These are phyloP conservation scores for Eristalinus aeneus DNA, from an alignment of 2,888 invertebrate species.

Conservation along the genomic window DNA sequence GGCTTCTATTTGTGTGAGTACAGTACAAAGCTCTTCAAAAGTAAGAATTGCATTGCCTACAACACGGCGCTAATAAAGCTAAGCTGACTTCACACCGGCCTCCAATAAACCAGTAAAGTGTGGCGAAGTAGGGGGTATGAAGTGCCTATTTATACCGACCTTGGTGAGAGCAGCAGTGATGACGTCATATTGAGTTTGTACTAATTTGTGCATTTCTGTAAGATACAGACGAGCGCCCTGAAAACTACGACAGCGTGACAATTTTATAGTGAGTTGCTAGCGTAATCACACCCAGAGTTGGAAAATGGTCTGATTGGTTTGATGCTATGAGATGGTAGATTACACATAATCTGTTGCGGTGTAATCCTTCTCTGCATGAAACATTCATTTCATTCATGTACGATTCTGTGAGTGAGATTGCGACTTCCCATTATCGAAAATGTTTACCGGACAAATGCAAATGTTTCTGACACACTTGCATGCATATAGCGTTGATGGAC, in stretches of 20 bases:
- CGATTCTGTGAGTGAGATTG: slow-evolving; percentile 28
- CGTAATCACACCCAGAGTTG: no score
- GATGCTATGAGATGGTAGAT: no score
- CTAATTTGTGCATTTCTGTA: slow-evolving; percentile 43
- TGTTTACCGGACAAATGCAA: slow-evolving; percentile 24
- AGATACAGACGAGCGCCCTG: slow-evolving; percentile 43
- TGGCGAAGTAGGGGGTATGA: slow-evolving; percentile 49
- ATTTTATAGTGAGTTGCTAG: no score
- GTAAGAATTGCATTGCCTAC: slow-evolving; percentile 7
- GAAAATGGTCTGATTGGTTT: no score
- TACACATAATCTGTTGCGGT: slow-evolving; percentile 36
- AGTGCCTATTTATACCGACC: slow-evolving; percentile 59
- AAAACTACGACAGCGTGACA: no score
- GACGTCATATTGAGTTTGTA: slow-evolving; percentile 34
- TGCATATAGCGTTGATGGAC: slow-evolving; percentile 36
- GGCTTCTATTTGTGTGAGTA: slow-evolving; percentile 46
- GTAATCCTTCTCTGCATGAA: no score
- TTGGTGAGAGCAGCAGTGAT: slow-evolving; percentile 36
- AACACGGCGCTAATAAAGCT: slow-evolving; percentile 54
- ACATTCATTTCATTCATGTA: slow-evolving; percentile 33
- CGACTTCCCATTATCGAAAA: slow-evolving; percentile 48
- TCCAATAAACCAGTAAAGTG: slow-evolving; percentile 63
- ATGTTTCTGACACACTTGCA: slow-evolving; percentile 34
- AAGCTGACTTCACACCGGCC: slow-evolving; percentile 52
- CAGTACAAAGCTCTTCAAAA: slow-evolving; percentile 46